A percentile compares a stretch with the other conserved stretches of the same genome.
Evolutionary conservation across 2,888 invertebrate species (phyloP).

Genomic region (Dimorphilus gyrociliatus): DNA sequence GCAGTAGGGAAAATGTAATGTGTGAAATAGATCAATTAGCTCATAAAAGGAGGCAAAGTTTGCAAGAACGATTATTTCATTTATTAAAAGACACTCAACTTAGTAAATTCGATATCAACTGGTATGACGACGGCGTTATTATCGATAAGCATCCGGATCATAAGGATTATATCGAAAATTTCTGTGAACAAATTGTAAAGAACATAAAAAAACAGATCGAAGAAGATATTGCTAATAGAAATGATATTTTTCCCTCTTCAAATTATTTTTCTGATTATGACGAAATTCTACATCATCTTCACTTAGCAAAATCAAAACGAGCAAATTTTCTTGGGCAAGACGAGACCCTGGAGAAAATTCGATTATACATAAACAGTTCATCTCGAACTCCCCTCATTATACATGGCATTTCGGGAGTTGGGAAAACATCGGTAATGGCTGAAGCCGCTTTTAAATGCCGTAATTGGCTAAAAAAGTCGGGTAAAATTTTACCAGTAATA

Average conservation of each 20-base stretch:
- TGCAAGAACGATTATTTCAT: too few species aligned
- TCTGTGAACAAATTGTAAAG: conserved; percentile 16
- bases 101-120: too few species aligned
- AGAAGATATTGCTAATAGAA: conserved; percentile 9
- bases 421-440: conserved; percentile 12
- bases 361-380: conserved; percentile 8
- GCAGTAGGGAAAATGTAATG: too few species aligned
- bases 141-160: conserved; percentile 13
- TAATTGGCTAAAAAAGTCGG: conserved; percentile 8
- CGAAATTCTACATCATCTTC: conserved; percentile 25
- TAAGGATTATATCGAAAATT: conserved; percentile 14
- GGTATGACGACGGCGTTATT: too few species aligned
- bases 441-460: conserved; percentile 5
- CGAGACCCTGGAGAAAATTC: conserved; percentile 11
- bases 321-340: conserved; percentile 25
- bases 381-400: conserved; percentile 5
- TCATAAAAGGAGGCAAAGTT: too few species aligned
- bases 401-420: conserved; percentile 7
- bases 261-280: conserved; percentile 20
- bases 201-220: conserved; percentile 15
- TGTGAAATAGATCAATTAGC: too few species aligned
- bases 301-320: conserved; percentile 22
- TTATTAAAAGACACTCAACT: too few species aligned
- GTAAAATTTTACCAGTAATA: conserved; percentile 10
- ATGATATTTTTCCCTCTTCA: conserved; percentile 11